Conservation (phyloP, 2,888 invertebrate genomes). For the Microplitis deprimator region DNA sequence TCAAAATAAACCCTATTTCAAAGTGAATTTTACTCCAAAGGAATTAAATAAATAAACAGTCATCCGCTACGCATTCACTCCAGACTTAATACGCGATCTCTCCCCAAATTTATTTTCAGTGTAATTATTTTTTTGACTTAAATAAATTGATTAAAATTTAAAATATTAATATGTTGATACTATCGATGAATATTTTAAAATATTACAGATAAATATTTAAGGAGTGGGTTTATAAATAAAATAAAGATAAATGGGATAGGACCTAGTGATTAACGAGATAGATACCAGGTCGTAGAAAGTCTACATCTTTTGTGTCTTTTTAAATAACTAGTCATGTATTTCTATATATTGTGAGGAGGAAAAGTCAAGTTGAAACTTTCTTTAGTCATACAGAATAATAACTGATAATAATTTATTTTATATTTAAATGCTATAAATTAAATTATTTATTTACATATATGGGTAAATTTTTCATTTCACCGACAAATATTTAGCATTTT, state of each 20-base stretch:
- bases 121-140: too few species aligned
- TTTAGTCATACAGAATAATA: neutral
- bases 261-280: constrained; percentile 24
- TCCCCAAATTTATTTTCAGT: too few species aligned
- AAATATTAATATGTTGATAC: neutral
- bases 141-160: neutral
- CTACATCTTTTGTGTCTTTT: constrained; percentile 4
- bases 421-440: neutral
- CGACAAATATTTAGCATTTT: too few species aligned
- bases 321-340: neutral
- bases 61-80: too few species aligned
- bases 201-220: constrained; percentile 11
- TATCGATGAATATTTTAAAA: neutral
- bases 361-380: neutral
- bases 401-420: neutral
- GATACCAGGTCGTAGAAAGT: constrained; percentile 35
- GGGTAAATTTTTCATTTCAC: neutral
- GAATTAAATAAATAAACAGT: too few species aligned
- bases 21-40: too few species aligned
- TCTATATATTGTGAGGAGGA: neutral
- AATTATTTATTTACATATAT: neutral
- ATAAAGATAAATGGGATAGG: constrained; percentile 12
- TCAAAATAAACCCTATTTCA: too few species aligned
- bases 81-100: too few species aligned
- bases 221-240: neutral